These are phyloP conservation scores for Ellobium chinense DNA, from an alignment of 2,888 invertebrate species.

Conservation along the genomic window DNA sequence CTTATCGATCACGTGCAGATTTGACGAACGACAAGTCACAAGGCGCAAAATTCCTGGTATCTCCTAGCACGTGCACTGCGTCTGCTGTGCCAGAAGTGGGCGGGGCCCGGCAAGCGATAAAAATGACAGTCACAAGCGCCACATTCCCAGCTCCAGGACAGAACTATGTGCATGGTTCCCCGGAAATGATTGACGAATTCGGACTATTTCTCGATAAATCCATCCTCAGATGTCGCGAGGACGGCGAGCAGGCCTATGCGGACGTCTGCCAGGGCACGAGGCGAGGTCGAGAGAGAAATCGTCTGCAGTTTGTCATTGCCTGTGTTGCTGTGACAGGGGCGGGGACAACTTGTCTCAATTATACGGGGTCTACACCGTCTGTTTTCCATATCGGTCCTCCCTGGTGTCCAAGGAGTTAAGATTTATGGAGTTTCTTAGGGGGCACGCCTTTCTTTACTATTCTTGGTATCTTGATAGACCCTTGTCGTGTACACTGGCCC, in stretches of 20 bases:
- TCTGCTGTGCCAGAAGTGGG: constrained; percentile 38
- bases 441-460: too few relatives aligned
- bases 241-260: not conserved
- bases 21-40: constrained; percentile 23
- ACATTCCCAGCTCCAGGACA: not conserved
- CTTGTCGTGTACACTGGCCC: too few relatives aligned
- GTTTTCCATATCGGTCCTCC: constrained; percentile 5
- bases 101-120: constrained; percentile 13
- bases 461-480: too few relatives aligned
- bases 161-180: not conserved
- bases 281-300: constrained; percentile 32
- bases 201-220: constrained; percentile 40
- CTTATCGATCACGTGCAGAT: not conserved
- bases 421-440: not conserved
- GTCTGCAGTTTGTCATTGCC: constrained; percentile 46
- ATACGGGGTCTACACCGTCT: not conserved
- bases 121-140: constrained; percentile 10
- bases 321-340: constrained; percentile 40
- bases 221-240: constrained; percentile 29
- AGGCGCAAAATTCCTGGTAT: not conserved
- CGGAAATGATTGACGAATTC: constrained; percentile 32
- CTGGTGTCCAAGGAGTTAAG: not conserved
- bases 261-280: constrained; percentile 24
- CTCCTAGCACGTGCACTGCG: constrained; percentile 29
- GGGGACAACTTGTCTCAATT: constrained; percentile 46